phyloP scores from a whole-genome alignment of 2,113 vertebrate species.

The Ancistrus triradiatus region DNA sequence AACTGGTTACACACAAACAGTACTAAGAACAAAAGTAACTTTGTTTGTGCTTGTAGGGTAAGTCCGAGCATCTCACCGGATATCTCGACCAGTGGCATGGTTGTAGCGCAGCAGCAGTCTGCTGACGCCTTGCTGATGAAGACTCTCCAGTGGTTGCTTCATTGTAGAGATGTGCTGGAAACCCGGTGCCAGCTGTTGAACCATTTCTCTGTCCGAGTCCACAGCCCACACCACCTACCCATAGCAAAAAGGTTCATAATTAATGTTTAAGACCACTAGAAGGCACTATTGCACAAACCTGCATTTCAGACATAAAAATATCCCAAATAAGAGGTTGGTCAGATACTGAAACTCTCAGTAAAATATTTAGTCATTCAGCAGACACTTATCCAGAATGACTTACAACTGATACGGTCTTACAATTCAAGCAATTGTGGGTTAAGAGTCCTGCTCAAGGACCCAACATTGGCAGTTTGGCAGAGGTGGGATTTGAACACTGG shows the following conservation, averaged over 20 bases:
- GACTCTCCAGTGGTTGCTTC: slow-evolving; percentile 61
- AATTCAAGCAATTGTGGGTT: too few species aligned
- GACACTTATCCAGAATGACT: too few species aligned
- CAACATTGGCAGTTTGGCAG: too few species aligned
- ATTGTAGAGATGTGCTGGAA: slow-evolving; percentile 82
- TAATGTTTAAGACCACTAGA: background rate
- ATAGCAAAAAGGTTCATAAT: too few species aligned
- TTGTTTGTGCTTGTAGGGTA: background rate
- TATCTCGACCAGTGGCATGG: slow-evolving; percentile 73
- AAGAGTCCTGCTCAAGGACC: too few species aligned
- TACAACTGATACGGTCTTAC: too few species aligned
- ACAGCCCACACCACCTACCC: slow-evolving; percentile 96
- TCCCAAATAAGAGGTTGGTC: background rate
- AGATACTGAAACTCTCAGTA: too few species aligned
- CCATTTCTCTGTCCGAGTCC: slow-evolving; percentile 68
- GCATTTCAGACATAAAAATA: too few species aligned
- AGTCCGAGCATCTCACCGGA: slow-evolving; percentile 67
- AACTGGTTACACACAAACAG: background rate
- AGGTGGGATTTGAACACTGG: too few species aligned
- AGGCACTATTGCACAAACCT: background rate
- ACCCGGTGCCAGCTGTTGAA: slow-evolving; percentile 72
- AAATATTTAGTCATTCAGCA: background rate
- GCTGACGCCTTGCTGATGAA: slow-evolving; percentile 72
- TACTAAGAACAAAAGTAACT: background rate
- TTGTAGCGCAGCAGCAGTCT: slow-evolving; percentile 86